Percentiles rank a stretch among this genome's conserved stretches.
These are phyloP conservation scores for Mesocricetus auratus DNA, from an alignment of 2,113 vertebrate species.

Conservation along the genomic window DNA sequence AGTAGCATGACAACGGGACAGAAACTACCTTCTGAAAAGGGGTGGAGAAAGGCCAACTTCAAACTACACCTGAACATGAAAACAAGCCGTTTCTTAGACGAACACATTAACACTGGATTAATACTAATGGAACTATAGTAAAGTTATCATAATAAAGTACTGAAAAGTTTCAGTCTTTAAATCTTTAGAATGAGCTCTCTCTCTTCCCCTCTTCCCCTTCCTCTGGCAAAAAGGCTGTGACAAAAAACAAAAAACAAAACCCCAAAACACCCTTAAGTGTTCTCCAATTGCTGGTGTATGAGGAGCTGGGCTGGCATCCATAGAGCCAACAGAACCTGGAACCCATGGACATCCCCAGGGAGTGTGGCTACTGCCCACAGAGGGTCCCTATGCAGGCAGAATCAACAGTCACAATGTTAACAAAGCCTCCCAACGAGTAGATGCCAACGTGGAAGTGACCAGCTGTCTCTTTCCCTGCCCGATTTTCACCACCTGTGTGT, in stretches of 20 bases:
- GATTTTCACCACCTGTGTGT: not conserved
- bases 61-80: not conserved
- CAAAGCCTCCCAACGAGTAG: not conserved
- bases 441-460: accelerated
- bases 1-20: accelerated
- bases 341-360: not conserved
- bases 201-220: not conserved
- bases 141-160: not conserved
- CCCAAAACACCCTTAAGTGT: not conserved
- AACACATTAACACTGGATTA: not conserved
- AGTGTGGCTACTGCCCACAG: not conserved
- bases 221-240: not conserved
- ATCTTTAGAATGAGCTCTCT: not conserved
- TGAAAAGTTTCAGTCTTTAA: not conserved
- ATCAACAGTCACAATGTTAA: not conserved
- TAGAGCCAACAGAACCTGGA: not conserved
- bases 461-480: too few species aligned
- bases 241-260: not conserved
- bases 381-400: not conserved
- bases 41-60: not conserved
- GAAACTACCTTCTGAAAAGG: not conserved
- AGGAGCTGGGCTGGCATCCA: not conserved
- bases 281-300: not conserved
- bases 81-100: not conserved
- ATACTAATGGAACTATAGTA: not conserved